Conservation (phyloP, 2,888 invertebrate genomes). For the Coleophora flavipennella region DNA sequence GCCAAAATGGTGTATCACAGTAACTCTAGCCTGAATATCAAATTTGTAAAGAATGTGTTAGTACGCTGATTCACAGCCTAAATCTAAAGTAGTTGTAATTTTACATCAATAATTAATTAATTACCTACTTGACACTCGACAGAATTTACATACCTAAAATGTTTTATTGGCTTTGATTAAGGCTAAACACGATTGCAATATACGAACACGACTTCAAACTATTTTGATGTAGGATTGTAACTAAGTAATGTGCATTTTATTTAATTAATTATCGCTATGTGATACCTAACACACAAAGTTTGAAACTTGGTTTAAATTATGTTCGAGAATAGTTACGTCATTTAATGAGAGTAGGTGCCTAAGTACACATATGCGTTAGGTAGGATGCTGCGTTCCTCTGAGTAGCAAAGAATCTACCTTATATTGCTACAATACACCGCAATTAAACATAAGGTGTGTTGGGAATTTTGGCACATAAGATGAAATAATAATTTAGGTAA, state of each 20-base stretch:
- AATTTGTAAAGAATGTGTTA: slow-evolving; percentile 61
- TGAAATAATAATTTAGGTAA: neutral
- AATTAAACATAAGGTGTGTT: slow-evolving; percentile 18
- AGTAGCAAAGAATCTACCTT: neutral
- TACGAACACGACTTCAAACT: slow-evolving; percentile 53
- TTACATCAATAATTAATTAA: slow-evolving; percentile 33
- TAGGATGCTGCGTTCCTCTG: too few relatives aligned
- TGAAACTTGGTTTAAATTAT: slow-evolving; percentile 15
- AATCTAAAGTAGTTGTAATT: slow-evolving; percentile 52
- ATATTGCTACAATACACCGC: slow-evolving; percentile 24
- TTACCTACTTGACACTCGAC: slow-evolving; percentile 44
- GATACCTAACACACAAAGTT: slow-evolving; percentile 40
- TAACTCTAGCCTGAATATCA: slow-evolving; percentile 69
- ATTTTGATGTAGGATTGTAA: slow-evolving; percentile 31
- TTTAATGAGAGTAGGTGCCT: slow-evolving; percentile 13
- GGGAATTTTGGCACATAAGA: slow-evolving; percentile 50
- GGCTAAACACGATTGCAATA: slow-evolving; percentile 48
- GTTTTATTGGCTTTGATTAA: slow-evolving; percentile 28
- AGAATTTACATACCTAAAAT: slow-evolving; percentile 21
- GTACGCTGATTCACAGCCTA: slow-evolving; percentile 68
- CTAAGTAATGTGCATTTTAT: slow-evolving; percentile 35
- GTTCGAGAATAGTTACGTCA: slow-evolving; percentile 25
- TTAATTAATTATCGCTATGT: slow-evolving; percentile 29
- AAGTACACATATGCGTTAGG: too few relatives aligned
- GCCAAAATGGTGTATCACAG: slow-evolving; percentile 70